Base-by-base conservation (phyloP, 2,113 vertebrate species). In the Kryptolebias marmoratus region DNA sequence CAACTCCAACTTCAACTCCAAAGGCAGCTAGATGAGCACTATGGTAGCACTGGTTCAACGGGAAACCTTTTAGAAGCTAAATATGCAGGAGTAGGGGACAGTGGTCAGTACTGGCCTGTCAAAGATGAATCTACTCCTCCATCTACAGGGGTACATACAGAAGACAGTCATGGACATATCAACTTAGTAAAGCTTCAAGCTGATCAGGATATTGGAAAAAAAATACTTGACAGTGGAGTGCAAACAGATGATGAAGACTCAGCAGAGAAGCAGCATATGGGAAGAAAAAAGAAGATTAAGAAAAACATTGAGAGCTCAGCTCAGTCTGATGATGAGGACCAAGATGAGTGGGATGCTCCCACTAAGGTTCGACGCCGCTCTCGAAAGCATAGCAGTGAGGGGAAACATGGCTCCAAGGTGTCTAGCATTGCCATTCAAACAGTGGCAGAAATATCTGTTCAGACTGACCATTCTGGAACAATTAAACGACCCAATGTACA, bases 241-340 rank as follows among this genome's bases (percentile, higher is more conserved):
- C 97, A 98, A 85, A 98, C 97, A n/a, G 98, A 99, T 57, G 98
- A 98, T 53, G 98, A 99, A 90, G 98, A 98, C 1, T 94, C 90
- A n/a, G 77, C 93, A 47, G 97, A 98, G 48, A 95, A 95, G 75
- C 92, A 91, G 64, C 95, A 94, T 11, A 65, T 93, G 5, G 96
- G 94, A 52, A 95, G 95, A 79, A 95, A 94, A 81, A 95, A 95
- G 66, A 98, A 93, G 85, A 86, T 65, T 73, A 97, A 95, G 75
- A 98, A 95, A 87, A 96, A 96, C 69, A 89, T 96, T 28, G 98
- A 99, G 71, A 97, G 95, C 1, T 96, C 96, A 71, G 94, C 95
- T 82, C 98, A 98, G 80, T 98, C 96, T 11, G 98, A 99, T 76
- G 97, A 99, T 65, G 98, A 99, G 81, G 97, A 99, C 83, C 96